These are phyloP conservation scores for Phlogophora meticulosa DNA, from an alignment of 2,888 invertebrate species.

Conservation along the genomic window DNA sequence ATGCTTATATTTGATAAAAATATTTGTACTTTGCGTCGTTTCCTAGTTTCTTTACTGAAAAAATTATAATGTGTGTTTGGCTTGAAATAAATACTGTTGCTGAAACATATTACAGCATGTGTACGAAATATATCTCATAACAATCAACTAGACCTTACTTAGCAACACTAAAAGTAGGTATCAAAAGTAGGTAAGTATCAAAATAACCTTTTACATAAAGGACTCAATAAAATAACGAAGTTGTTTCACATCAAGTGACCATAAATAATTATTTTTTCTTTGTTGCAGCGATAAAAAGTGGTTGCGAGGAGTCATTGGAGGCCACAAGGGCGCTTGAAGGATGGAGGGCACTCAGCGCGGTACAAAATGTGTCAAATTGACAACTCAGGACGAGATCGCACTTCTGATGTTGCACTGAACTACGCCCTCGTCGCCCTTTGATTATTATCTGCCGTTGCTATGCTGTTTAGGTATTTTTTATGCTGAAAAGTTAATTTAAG, in stretches of 20 bases:
- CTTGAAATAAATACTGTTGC: not conserved
- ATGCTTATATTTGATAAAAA: not conserved
- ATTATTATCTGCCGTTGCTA: slow-evolving; percentile 43
- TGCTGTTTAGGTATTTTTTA: slow-evolving; percentile 25
- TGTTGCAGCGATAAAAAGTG: slow-evolving; percentile 80
- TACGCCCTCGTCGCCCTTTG: slow-evolving; percentile 61
- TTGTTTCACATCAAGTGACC: slow-evolving; percentile 72
- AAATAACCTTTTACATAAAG: slow-evolving; percentile 37
- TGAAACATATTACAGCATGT: not conserved
- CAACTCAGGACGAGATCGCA: slow-evolving; percentile 81
- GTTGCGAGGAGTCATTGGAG: slow-evolving; percentile 78
- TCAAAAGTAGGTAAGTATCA: slow-evolving; percentile 7
- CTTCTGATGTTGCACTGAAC: slow-evolving; percentile 76
- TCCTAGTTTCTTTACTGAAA: too few species aligned
- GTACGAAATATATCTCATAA: not conserved
- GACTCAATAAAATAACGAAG: slow-evolving; percentile 70
- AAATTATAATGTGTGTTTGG: not conserved
- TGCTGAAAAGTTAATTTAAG: not conserved
- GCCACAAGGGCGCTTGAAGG: slow-evolving; percentile 70
- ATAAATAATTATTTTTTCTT: slow-evolving; percentile 77
- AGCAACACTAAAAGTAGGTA: slow-evolving; percentile 8
- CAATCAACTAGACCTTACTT: not conserved
- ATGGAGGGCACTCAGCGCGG: slow-evolving; percentile 76
- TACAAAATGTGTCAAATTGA: slow-evolving; percentile 87
- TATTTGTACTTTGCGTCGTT: too few species aligned